Evolutionary conservation across 2,888 invertebrate species (phyloP).

Genomic region (Stegophylla sp.): DNA sequence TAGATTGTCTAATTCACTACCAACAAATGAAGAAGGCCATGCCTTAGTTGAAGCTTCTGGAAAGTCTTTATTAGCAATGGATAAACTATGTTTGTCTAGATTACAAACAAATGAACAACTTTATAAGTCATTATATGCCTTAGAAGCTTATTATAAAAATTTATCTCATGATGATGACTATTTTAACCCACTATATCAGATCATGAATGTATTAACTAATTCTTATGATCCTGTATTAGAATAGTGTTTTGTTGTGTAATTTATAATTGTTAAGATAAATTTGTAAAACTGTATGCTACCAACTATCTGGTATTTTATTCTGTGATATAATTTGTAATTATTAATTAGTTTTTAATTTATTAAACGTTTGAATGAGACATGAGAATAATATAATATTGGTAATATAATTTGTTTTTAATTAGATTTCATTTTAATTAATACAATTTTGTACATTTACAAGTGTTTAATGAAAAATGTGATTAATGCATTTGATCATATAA

Average conservation of each 20-base stretch:
- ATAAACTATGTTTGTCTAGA: conserved; percentile 14
- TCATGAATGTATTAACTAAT: conserved; percentile 11
- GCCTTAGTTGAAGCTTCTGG: conserved; percentile 35
- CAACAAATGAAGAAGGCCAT: conserved; percentile 1
- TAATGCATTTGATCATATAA: no score
- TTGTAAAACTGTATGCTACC: neutral
- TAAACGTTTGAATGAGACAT: neutral
- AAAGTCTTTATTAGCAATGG: conserved; percentile 38
- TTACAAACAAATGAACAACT: conserved; percentile 29
- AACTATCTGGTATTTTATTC: conserved; percentile 7
- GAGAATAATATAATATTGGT: neutral
- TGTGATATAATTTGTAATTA: conserved; percentile 30
- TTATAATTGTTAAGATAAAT: neutral
- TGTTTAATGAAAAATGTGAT: neutral
- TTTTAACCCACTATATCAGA: neutral
- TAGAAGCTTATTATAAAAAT: conserved; percentile 28
- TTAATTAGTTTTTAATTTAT: conserved; percentile 25
- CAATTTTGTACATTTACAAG: neutral
- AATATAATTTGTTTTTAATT: neutral
- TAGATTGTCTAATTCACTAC: neutral
- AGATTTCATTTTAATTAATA: neutral
- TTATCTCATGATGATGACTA: conserved; percentile 7
- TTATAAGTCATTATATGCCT: conserved; percentile 3
- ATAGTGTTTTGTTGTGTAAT: neutral
- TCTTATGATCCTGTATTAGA: conserved; percentile 42